A percentile compares a stretch with the other conserved stretches of the same genome.
Conservation (phyloP, 2,113 vertebrate genomes). For the Eublepharis macularius region DNA sequence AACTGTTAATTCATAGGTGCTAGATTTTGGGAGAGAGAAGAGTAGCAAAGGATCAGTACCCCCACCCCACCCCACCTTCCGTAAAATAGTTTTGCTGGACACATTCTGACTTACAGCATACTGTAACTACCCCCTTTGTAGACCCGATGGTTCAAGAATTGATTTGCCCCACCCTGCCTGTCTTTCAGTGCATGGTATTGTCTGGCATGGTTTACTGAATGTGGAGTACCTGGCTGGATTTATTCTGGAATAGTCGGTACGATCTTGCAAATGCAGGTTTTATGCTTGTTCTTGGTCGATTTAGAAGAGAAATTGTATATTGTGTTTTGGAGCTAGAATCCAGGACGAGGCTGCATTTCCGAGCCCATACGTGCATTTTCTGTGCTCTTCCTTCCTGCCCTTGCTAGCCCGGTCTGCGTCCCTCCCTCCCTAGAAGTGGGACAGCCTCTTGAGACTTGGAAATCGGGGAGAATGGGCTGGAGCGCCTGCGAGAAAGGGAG, state of each 20-base stretch:
- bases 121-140: background rate
- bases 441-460: background rate
- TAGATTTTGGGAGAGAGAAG: background rate
- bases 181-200: background rate
- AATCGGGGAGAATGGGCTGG: background rate
- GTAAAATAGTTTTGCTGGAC: background rate
- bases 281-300: background rate
- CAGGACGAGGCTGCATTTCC: background rate
- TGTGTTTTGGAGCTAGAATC: background rate
- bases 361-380: background rate
- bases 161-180: background rate
- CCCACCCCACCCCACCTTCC: background rate
- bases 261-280: background rate
- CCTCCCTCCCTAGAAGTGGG: no score
- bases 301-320: background rate
- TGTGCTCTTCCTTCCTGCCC: background rate
- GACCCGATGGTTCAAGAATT: background rate
- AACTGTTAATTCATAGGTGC: background rate
- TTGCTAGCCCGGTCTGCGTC: no score
- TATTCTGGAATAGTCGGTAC: background rate
- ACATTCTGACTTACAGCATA: no score
- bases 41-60: background rate
- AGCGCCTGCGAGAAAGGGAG: background rate
- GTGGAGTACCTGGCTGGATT: background rate
- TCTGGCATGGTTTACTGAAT: background rate